Percentiles rank a stretch among this genome's conserved stretches.
Evolutionary conservation across 2,888 invertebrate species (phyloP).

Genomic region (Hyppa rectilinea): DNA sequence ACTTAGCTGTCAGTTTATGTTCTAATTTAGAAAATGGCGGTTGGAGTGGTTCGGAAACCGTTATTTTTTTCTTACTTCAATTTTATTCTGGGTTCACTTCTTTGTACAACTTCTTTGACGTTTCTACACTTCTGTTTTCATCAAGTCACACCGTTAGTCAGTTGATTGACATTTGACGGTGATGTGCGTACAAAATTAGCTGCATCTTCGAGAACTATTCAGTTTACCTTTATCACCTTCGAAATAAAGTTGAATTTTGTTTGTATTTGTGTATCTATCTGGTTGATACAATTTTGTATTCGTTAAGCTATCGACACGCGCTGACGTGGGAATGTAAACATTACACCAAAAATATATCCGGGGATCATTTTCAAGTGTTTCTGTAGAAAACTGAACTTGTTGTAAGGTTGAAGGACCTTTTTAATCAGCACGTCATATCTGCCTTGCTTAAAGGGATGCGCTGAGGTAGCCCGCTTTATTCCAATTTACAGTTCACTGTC

Average conservation of each 20-base stretch:
- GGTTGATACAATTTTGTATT: slow-evolving; percentile 66
- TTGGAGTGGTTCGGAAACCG: slow-evolving; percentile 50
- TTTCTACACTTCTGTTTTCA: slow-evolving; percentile 72
- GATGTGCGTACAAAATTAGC: slow-evolving; percentile 62
- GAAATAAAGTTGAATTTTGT: slow-evolving; percentile 68
- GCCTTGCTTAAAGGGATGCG: no score
- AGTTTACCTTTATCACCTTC: slow-evolving; percentile 34
- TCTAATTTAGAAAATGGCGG: slow-evolving; percentile 70
- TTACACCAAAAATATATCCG: slow-evolving; percentile 74
- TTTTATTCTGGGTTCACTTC: slow-evolving; percentile 51
- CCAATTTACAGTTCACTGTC: no score
- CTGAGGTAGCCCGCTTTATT: no score
- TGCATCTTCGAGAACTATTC: slow-evolving; percentile 9
- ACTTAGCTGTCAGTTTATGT: slow-evolving; percentile 69
- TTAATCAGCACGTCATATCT: neutral
- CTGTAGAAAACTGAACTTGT: slow-evolving; percentile 64
- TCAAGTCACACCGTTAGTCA: slow-evolving; percentile 67
- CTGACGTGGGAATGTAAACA: slow-evolving; percentile 89
- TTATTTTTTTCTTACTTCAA: slow-evolving; percentile 48
- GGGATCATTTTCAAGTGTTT: slow-evolving; percentile 74
- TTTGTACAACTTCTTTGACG: slow-evolving; percentile 67
- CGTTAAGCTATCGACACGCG: slow-evolving; percentile 80
- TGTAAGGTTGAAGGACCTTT: slow-evolving; percentile 42
- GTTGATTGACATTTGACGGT: slow-evolving; percentile 82
- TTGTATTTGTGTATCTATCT: slow-evolving; percentile 42